Conservation (phyloP, 2,113 vertebrate species). For the Xenopus laevis region DNA sequence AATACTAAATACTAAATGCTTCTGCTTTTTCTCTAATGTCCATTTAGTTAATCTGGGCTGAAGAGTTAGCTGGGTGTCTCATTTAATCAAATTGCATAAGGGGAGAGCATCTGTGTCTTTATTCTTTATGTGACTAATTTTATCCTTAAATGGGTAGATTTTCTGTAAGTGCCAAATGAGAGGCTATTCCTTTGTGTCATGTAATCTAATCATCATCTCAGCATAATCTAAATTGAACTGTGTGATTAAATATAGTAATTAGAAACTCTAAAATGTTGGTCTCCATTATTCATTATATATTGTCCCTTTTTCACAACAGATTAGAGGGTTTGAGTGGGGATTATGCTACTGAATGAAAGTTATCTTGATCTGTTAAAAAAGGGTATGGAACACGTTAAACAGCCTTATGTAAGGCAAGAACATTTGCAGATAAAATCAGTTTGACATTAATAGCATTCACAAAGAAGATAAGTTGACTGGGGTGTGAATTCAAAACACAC, state of each 20-base stretch:
- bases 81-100: conserved; percentile 16
- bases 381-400: neutral
- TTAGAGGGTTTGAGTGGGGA: neutral
- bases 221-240: conserved; percentile 9
- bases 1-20: no score
- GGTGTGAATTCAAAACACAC: neutral
- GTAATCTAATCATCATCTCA: conserved; percentile 21
- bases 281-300: no score
- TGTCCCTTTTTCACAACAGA: neutral
- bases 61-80: neutral
- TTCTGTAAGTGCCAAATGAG: conserved; percentile 9
- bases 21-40: no score
- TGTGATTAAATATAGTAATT: no score
- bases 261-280: no score
- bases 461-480: neutral
- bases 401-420: neutral
- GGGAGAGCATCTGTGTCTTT: neutral
- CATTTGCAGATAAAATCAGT: neutral
- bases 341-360: neutral
- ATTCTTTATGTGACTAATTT: conserved; percentile 13
- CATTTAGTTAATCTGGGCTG: neutral
- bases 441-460: neutral
- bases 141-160: conserved; percentile 2
- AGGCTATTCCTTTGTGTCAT: conserved; percentile 7
- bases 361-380: neutral